Percentiles rank a stretch among this genome's conserved stretches.
phyloP scores from a whole-genome alignment of 2,888 invertebrate species.

The Bhutanitis thaidina region DNA sequence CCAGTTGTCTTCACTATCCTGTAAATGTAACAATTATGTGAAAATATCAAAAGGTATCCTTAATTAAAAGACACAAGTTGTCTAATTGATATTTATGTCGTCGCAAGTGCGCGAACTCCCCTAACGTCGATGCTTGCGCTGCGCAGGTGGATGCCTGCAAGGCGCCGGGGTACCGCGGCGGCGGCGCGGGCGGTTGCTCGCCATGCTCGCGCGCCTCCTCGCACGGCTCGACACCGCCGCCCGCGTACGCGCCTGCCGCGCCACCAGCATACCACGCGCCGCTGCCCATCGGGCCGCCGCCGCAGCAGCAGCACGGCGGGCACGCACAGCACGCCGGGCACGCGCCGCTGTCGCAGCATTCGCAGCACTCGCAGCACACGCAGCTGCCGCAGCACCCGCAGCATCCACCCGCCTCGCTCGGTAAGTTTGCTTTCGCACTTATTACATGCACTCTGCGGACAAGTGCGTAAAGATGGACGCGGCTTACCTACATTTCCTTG shows the following conservation, averaged over 20 bases:
- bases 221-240: slow-evolving; percentile 73
- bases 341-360: slow-evolving; percentile 6
- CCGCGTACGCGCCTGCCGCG: slow-evolving; percentile 35
- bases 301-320: slow-evolving; percentile 21
- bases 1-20: too few species aligned
- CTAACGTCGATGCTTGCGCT: too few species aligned
- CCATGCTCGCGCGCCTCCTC: slow-evolving; percentile 80
- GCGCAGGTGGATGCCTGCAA: slow-evolving; percentile 90
- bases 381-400: slow-evolving; percentile 23
- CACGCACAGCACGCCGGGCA: slow-evolving; percentile 3
- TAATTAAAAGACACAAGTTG: too few species aligned
- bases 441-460: too few species aligned
- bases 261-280: slow-evolving; percentile 37
- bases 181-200: slow-evolving; percentile 84
- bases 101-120: too few species aligned
- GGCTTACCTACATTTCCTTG: too few species aligned
- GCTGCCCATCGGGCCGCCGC: slow-evolving; percentile 30
- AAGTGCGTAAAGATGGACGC: too few species aligned
- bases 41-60: too few species aligned
- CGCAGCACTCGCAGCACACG: slow-evolving; percentile 24
- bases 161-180: slow-evolving; percentile 94
- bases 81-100: too few species aligned
- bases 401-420: slow-evolving; percentile 22
- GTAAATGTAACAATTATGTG: too few species aligned
- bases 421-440: too few species aligned